Evolutionary conservation across 2,888 invertebrate species (phyloP).

Genomic region (Drosophila recens): DNA sequence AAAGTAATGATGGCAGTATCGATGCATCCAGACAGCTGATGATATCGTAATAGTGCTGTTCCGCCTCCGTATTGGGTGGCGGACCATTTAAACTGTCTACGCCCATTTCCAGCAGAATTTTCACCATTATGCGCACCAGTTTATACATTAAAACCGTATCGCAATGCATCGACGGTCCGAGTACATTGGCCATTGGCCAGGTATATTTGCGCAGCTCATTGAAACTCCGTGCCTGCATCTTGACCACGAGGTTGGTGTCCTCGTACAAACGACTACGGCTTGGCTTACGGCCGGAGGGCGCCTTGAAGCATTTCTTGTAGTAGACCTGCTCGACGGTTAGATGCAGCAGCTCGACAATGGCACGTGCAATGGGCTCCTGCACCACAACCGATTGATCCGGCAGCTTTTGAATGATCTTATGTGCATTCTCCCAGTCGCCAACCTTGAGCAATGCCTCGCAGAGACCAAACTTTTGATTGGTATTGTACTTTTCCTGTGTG

Average conservation of each 20-base stretch:
- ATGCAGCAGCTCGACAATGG: conserved; percentile 92
- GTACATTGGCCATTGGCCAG: conserved; percentile 93
- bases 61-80: conserved; percentile 81
- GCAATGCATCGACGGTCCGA: conserved; percentile 95
- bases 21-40: conserved; percentile 94
- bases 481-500: conserved; percentile 80
- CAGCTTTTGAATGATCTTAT: conserved; percentile 91
- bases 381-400: conserved; percentile 93
- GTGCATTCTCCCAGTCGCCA: conserved; percentile 96
- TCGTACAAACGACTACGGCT: conserved; percentile 85
- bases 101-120: conserved; percentile 84
- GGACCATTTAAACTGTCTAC: conserved; percentile 84
- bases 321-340: conserved; percentile 95
- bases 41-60: conserved; percentile 92
- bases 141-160: conserved; percentile 97
- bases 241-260: conserved; percentile 75
- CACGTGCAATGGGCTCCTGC: conserved; percentile 91
- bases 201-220: conserved; percentile 90
- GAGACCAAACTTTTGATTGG: conserved; percentile 97
- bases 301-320: conserved; percentile 89
- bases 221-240: conserved; percentile 88
- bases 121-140: conserved; percentile 87
- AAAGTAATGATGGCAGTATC: conserved; percentile 95
- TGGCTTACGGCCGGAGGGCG: conserved; percentile 88
- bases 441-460: conserved; percentile 94